Evolutionary conservation across 2,888 invertebrate genomes (phyloP).

Genomic region (Pseudococcus viburni): DNA sequence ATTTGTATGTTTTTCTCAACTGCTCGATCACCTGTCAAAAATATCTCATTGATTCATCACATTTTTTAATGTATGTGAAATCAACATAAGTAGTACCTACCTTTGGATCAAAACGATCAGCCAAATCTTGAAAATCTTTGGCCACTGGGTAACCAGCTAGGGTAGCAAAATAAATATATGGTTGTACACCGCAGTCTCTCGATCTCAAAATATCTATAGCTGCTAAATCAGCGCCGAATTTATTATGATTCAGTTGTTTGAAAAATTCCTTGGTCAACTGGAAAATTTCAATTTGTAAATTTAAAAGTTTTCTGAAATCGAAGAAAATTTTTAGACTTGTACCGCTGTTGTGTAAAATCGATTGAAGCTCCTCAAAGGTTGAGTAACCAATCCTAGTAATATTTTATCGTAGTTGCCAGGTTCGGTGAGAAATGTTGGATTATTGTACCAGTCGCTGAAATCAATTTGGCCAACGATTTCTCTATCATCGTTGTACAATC

Average conservation of each 20-base stretch:
- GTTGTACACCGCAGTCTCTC: constrained; percentile 84
- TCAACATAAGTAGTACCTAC: not conserved
- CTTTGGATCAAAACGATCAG: not conserved
- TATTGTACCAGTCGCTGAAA: not conserved
- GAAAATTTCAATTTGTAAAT: not conserved
- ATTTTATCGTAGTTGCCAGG: not conserved
- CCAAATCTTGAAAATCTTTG: not conserved
- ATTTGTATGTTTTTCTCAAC: constrained; percentile 73
- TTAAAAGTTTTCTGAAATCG: not conserved
- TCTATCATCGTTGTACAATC: not conserved
- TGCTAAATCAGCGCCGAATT: constrained; percentile 78
- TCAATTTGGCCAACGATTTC: not conserved
- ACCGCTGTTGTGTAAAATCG: constrained; percentile 11
- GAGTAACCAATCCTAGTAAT: not conserved
- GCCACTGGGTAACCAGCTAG: constrained; percentile 75
- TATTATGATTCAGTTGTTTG: constrained; percentile 59
- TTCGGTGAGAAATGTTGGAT: not conserved
- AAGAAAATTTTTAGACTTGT: not conserved
- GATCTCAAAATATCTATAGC: constrained; percentile 86
- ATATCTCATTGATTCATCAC: not conserved
- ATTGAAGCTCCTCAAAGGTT: not conserved
- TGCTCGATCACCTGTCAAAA: not conserved
- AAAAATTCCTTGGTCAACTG: constrained; percentile 67
- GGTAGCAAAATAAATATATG: constrained; percentile 79
- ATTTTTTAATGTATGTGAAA: not conserved